Percentiles rank a stretch among this genome's conserved stretches.
phyloP scores from a whole-genome alignment of 1,140 invertebrate genomes.

The Watersipora subatra region DNA sequence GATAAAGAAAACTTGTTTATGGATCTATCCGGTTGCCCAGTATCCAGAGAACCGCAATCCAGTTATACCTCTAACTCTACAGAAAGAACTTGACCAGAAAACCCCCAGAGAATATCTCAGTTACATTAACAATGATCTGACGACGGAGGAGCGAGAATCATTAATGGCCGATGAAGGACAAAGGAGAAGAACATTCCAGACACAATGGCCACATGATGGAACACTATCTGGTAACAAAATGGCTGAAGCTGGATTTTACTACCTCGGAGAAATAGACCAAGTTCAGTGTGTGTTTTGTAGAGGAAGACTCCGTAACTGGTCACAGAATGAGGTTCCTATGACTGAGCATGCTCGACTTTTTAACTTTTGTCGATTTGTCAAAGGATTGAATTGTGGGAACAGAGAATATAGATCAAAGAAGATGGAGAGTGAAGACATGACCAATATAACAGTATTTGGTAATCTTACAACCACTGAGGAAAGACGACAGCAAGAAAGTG shows the following conservation, averaged over 20 bases:
- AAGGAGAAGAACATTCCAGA: slow-evolving; percentile 49
- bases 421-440: background rate
- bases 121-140: background rate
- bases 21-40: background rate
- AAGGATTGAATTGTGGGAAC: slow-evolving; percentile 16
- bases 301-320: slow-evolving; percentile 57
- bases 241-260: slow-evolving; percentile 68
- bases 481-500: background rate
- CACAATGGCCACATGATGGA: slow-evolving; percentile 55
- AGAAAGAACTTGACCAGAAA: background rate
- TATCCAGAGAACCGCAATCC: background rate
- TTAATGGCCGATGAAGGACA: slow-evolving; percentile 8
- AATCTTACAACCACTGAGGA: background rate
- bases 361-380: slow-evolving; percentile 60
- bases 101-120: background rate
- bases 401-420: background rate
- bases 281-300: slow-evolving; percentile 71
- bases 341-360: slow-evolving; percentile 71
- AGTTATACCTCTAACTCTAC: background rate
- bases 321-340: slow-evolving; percentile 55
- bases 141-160: background rate
- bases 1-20: background rate
- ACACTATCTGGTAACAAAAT: slow-evolving; percentile 54
- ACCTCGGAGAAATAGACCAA: slow-evolving; percentile 52
- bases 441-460: background rate